Evolutionary conservation across 2,888 invertebrate genomes (phyloP).

Genomic region (Watsonalla cultraria): DNA sequence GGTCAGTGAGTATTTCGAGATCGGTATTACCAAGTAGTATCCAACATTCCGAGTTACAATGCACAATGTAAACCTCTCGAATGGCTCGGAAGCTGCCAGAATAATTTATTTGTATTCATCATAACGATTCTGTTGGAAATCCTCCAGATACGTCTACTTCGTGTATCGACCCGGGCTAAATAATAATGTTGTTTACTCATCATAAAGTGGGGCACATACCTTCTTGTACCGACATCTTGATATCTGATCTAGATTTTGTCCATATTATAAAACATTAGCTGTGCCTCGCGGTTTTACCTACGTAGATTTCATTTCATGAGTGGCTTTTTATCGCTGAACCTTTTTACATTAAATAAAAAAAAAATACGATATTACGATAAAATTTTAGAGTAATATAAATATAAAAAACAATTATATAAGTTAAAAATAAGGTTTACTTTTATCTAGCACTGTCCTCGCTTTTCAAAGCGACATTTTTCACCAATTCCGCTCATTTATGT

Average conservation of each 20-base stretch:
- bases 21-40: not conserved
- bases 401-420: too few relatives aligned
- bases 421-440: conserved; percentile 10
- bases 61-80: not conserved
- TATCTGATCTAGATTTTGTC: too few relatives aligned
- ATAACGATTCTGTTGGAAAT: not conserved
- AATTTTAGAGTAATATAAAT: too few relatives aligned
- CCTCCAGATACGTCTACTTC: not conserved
- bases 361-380: too few relatives aligned
- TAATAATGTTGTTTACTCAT: too few relatives aligned
- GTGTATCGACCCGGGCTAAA: not conserved
- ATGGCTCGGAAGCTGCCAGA: not conserved
- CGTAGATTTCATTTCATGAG: too few relatives aligned
- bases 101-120: not conserved
- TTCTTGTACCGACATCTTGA: not conserved
- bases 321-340: too few relatives aligned
- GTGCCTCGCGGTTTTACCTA: too few relatives aligned
- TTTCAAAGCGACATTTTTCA: conserved; percentile 38
- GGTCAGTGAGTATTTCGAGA: not conserved
- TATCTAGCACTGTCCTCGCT: conserved; percentile 14
- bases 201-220: not conserved
- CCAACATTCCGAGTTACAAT: not conserved
- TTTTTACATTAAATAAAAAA: too few relatives aligned
- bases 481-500: conserved; percentile 51
- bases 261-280: too few relatives aligned